phyloP scores from a whole-genome alignment of 2,888 invertebrate species.

The Tinea pellionella region DNA sequence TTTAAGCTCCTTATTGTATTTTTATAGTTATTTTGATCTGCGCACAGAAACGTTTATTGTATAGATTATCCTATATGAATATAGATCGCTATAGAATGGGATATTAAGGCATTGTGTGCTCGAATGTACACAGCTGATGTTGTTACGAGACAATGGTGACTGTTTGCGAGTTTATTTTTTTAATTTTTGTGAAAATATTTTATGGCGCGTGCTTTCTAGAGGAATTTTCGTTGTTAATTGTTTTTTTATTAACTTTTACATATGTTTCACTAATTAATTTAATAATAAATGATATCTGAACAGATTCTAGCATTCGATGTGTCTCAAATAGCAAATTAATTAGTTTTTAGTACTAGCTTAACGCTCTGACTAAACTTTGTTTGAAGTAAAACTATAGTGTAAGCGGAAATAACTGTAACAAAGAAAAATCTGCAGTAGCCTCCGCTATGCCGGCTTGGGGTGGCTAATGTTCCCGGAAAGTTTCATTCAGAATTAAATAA shows the following conservation, averaged over 20 bases:
- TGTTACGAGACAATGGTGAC: slow-evolving; percentile 36
- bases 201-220: slow-evolving; percentile 18
- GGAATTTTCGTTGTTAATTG: neutral
- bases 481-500: no score
- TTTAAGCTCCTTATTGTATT: slow-evolving; percentile 66
- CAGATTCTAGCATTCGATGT: no score
- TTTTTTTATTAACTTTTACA: neutral
- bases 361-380: no score
- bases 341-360: no score
- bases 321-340: no score
- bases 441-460: no score
- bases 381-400: no score
- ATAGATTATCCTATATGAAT: slow-evolving; percentile 56
- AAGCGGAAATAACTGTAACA: no score
- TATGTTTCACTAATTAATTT: no score
- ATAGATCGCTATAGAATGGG: slow-evolving; percentile 47
- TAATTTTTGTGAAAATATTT: slow-evolving; percentile 45
- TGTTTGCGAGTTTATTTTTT: slow-evolving; percentile 43
- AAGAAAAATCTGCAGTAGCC: no score
- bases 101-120: slow-evolving; percentile 31
- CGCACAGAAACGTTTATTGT: slow-evolving; percentile 45
- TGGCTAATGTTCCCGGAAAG: no score
- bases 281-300: no score
- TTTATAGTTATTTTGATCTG: slow-evolving; percentile 69
- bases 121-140: slow-evolving; percentile 60